Evolutionary conservation across 1,140 invertebrate genomes (phyloP), one percentile per base, ranked within the genome.

Genomic region (Pogonomyrmex californicus): DNA sequence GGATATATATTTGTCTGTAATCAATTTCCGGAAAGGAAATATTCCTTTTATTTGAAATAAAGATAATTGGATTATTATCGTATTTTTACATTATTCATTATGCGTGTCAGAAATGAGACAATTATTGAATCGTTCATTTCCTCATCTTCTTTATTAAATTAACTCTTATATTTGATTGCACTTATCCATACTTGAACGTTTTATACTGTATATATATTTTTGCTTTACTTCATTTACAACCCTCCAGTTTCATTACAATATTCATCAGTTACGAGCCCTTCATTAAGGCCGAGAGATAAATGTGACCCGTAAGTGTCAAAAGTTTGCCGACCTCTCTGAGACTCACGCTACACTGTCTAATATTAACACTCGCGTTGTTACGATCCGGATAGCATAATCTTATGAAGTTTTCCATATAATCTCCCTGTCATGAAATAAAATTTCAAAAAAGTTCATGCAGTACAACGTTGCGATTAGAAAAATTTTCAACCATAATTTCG

Each of bases 251-350:
- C 66, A 82, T 73, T 60, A 82, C 23, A 71, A 44, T 82, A 58
- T 73, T 58, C 79, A 58, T 82, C 66, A 82, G 66, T 82, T 66
- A 73, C 23, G 41, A 30, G 38, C 17, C 54, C 79, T 82, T 82
- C 79, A 82, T 82, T 82, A 82, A 58, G 41, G 41, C 79, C 41
- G 51, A 71, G 51, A 73, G 79, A 82, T 82, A 82, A 73, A 82
- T 82, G 66, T 47, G 66, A 73, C 66, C 68, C 30, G 66, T 41
- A 60, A 82, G 51, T 82, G 79, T 82, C 79, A 71, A 82, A 82
- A 82, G 79, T 82, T 82, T 73, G 79, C 66, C 79, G 66, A 58
- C 66, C 51, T 41, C 30, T 30, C 68, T n/a, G 30, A 30, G 79
- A 23, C 54, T 73, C 41, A 58, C 17, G 23, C 49, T 70, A 44